These are phyloP conservation scores for Watsonalla binaria DNA, from an alignment of 2,888 invertebrate species.

Conservation along the genomic window DNA sequence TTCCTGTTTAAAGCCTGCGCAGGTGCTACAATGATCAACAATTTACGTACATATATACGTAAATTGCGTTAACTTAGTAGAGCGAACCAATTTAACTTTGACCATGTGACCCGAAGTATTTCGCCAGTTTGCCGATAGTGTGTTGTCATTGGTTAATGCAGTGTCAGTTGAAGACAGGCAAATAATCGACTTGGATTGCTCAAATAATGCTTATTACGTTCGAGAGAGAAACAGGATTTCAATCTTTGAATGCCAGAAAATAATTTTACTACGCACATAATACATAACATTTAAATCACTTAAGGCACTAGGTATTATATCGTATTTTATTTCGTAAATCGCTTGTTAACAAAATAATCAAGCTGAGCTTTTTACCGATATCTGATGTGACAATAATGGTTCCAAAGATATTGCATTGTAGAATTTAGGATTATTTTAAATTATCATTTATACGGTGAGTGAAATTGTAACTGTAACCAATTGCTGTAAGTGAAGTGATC, in stretches of 20 bases:
- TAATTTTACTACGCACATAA: too few species aligned
- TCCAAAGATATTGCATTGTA: conserved; percentile 17
- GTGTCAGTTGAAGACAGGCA: too few species aligned
- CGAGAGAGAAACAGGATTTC: too few species aligned
- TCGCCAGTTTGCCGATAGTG: conserved; percentile 1
- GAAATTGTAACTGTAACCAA: conserved; percentile 66
- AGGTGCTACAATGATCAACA: conserved; percentile 13
- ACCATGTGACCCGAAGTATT: conserved; percentile 34
- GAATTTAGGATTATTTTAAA: conserved; percentile 39
- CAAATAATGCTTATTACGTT: too few species aligned
- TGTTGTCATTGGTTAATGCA: too few species aligned
- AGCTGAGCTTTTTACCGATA: neutral
- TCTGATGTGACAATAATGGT: conserved; percentile 24
- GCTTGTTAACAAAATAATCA: neutral
- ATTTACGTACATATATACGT: conserved; percentile 10
- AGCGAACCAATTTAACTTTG: conserved; percentile 52
- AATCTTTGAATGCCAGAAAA: too few species aligned
- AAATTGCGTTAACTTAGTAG: conserved; percentile 46
- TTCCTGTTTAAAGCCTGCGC: conserved; percentile 21
- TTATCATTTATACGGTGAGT: conserved; percentile 51
- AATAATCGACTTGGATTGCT: too few species aligned
- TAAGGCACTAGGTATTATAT: neutral
- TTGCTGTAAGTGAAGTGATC: conserved; percentile 54
- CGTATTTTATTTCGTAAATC: neutral
- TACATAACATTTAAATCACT: conserved; percentile 21